These are phyloP conservation scores for Hypsopygia costalis DNA, from an alignment of 2,888 invertebrate species.

Conservation along the genomic window DNA sequence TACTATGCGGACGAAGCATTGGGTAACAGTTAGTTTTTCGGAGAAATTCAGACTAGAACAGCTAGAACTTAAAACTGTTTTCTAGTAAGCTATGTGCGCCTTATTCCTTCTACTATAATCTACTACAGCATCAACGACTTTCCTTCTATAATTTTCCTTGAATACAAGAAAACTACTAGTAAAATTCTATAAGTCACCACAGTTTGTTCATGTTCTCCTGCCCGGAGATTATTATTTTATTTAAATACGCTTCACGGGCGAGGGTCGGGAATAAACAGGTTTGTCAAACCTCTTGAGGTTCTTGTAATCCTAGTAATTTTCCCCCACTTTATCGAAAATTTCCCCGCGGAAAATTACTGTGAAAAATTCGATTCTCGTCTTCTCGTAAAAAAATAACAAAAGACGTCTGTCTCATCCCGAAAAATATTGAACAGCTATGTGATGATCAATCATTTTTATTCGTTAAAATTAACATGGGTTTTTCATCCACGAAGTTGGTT, in stretches of 20 bases:
- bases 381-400: too few relatives aligned
- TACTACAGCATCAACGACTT: too few relatives aligned
- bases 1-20: too few relatives aligned
- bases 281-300: slow-evolving; percentile 20
- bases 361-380: slow-evolving; percentile 9
- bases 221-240: slow-evolving; percentile 60
- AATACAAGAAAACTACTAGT: slow-evolving; percentile 26
- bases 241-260: slow-evolving; percentile 41
- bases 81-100: slow-evolving; percentile 29
- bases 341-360: slow-evolving; percentile 37
- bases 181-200: slow-evolving; percentile 30
- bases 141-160: slow-evolving; percentile 25
- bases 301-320: slow-evolving; percentile 54
- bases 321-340: slow-evolving; percentile 67
- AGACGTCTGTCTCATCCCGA: too few relatives aligned
- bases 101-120: slow-evolving; percentile 43
- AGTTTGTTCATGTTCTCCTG: slow-evolving; percentile 38
- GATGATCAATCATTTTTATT: slow-evolving; percentile 1
- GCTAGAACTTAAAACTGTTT: slow-evolving; percentile 5
- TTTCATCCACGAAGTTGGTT: too few relatives aligned
- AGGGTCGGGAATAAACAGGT: slow-evolving; percentile 12
- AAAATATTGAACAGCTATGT: slow-evolving; percentile 1
- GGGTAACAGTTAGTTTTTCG: too few relatives aligned
- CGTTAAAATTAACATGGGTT: slow-evolving; percentile 17
- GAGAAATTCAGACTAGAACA: too few relatives aligned